Evolutionary conservation across 2,113 vertebrate species (phyloP).

Genomic region (Geococcyx californianus): DNA sequence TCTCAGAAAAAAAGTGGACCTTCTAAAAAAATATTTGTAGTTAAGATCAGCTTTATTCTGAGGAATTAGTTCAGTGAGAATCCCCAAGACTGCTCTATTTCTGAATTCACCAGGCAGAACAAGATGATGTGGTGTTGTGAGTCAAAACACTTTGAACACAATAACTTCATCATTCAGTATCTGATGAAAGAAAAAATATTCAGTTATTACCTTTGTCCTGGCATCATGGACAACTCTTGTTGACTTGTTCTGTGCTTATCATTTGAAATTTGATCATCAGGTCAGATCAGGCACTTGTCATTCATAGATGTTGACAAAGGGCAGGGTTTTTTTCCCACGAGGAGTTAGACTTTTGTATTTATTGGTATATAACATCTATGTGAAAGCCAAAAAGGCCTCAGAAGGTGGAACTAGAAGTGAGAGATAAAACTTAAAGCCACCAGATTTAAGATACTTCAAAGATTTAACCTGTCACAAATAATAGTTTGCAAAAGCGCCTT

Average conservation of each 20-base stretch:
- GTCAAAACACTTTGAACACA: background rate
- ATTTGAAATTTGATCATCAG: background rate
- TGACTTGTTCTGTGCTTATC: background rate
- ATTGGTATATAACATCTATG: background rate
- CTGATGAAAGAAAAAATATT: background rate
- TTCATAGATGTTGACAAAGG: background rate
- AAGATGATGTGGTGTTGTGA: background rate
- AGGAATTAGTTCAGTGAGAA: background rate
- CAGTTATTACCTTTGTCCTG: background rate
- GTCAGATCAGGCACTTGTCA: background rate
- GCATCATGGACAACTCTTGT: background rate
- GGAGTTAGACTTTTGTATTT: background rate
- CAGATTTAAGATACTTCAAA: background rate
- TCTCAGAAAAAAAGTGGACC: background rate
- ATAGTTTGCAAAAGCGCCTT: background rate
- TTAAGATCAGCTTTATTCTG: background rate
- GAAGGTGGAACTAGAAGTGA: background rate
- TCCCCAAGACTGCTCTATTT: background rate
- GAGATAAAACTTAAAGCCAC: background rate
- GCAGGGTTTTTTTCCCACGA: fast-evolving
- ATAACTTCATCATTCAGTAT: background rate
- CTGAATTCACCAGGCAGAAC: background rate
- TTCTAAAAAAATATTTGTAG: background rate
- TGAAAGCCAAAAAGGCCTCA: background rate
- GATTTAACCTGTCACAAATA: background rate